phyloP scores from a whole-genome alignment of 2,113 vertebrate genomes.

The human region DNA sequence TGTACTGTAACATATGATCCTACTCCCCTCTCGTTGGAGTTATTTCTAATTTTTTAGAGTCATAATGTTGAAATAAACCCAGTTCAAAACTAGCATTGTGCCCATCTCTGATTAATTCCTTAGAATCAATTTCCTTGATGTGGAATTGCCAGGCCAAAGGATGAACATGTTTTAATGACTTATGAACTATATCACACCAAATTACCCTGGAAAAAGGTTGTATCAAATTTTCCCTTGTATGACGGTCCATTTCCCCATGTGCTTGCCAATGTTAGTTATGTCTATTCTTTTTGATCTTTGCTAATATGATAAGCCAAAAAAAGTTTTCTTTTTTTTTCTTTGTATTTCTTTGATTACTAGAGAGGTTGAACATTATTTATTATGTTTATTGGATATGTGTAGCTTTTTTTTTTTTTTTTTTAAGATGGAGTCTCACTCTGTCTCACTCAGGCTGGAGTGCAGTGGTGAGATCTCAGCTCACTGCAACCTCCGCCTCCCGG shows the following conservation, averaged over 20 bases:
- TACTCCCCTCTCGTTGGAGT: not conserved
- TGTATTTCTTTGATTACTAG: not conserved
- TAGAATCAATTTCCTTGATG: slow-evolving; percentile 1
- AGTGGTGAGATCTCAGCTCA: too few relatives aligned
- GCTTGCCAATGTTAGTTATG: not conserved
- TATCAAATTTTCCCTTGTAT: not conserved
- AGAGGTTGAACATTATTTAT: not conserved
- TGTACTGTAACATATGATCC: not conserved
- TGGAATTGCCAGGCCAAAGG: not conserved
- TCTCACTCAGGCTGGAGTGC: too few relatives aligned
- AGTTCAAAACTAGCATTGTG: not conserved
- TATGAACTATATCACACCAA: not conserved
- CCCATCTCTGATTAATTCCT: not conserved
- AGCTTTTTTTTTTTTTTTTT: too few relatives aligned
- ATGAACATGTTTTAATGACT: not conserved
- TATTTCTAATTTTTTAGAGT: slow-evolving; percentile 6
- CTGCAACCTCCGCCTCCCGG: too few relatives aligned
- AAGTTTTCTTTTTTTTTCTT: not conserved
- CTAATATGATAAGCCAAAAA: not conserved
- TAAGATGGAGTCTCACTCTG: too few relatives aligned
- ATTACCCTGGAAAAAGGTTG: not conserved
- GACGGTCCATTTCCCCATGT: not conserved
- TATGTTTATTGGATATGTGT: not conserved
- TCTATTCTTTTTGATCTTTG: not conserved
- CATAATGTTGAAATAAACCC: not conserved